Conservation (phyloP, 2,888 invertebrate genomes). For the Pyrgus malvae region DNA sequence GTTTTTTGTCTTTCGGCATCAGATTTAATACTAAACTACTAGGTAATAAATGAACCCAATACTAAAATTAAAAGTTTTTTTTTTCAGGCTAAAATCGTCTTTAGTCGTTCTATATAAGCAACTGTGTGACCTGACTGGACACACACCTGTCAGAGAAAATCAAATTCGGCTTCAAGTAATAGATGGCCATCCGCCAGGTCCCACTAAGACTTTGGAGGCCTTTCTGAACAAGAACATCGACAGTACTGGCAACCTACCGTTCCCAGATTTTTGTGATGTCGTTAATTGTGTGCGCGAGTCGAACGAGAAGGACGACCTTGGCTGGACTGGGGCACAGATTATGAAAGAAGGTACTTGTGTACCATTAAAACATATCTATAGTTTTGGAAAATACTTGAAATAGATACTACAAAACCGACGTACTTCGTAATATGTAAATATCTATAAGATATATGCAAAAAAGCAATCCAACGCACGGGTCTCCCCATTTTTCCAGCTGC, state of each 20-base stretch:
- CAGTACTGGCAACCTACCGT: slow-evolving; percentile 47
- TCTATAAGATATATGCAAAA: no score
- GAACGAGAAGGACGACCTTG: slow-evolving; percentile 43
- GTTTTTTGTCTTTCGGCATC: no score
- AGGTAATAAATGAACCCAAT: no score
- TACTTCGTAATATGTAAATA: no score
- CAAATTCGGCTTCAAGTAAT: slow-evolving; percentile 46
- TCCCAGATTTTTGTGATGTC: slow-evolving; percentile 79
- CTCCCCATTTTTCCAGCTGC: no score
- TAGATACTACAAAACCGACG: no score
- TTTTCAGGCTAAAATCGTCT: slow-evolving; percentile 49
- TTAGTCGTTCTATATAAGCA: slow-evolving; percentile 51
- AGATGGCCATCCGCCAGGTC: slow-evolving; percentile 50
- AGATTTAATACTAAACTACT: no score
- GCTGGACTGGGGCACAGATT: slow-evolving; percentile 45
- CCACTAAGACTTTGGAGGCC: slow-evolving; percentile 53
- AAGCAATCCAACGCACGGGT: no score
- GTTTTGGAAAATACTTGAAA: no score
- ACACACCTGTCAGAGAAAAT: slow-evolving; percentile 42
- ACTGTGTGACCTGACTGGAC: slow-evolving; percentile 49
- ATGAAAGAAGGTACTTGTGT: slow-evolving; percentile 50
- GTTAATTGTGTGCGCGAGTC: slow-evolving; percentile 51
- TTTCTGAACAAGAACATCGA: slow-evolving; percentile 54
- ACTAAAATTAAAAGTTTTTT: no score
- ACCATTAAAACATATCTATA: neutral